Conservation (phyloP, 2,113 vertebrate species). For the Lucifuga dentata region DNA sequence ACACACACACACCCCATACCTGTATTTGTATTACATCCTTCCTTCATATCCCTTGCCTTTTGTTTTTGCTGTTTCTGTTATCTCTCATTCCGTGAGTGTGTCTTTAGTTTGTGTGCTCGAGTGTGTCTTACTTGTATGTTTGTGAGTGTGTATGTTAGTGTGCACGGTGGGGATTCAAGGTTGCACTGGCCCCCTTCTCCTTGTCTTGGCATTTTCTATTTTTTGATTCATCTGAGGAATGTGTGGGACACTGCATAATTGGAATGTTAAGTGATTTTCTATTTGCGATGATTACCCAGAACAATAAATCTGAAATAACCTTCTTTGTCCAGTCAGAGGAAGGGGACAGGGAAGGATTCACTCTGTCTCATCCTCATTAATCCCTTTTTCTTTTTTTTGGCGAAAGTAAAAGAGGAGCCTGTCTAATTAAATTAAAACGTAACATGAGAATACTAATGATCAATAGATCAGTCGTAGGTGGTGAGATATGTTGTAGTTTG, state of each 20-base stretch:
- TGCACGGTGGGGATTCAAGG: constrained; percentile 67
- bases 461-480: background rate
- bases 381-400: constrained; percentile 44
- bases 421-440: constrained; percentile 51
- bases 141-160: constrained; percentile 40
- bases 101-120: constrained; percentile 24
- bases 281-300: constrained; percentile 74
- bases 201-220: constrained; percentile 66
- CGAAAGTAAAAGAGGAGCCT: constrained; percentile 30
- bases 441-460: background rate
- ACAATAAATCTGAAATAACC: constrained; percentile 75
- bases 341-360: constrained; percentile 48
- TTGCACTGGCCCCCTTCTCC: constrained; percentile 63
- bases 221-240: constrained; percentile 69
- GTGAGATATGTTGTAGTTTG: background rate
- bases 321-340: constrained; percentile 58
- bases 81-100: constrained; percentile 41
- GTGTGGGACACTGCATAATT: constrained; percentile 63
- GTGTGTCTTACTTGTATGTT: constrained; percentile 31
- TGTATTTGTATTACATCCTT: constrained; percentile 66
- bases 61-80: constrained; percentile 64
- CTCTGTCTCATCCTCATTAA: constrained; percentile 56
- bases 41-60: constrained; percentile 67
- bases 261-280: constrained; percentile 77
- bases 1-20: constrained; percentile 49